Evolutionary conservation across 2,888 invertebrate genomes (phyloP).

Genomic region (Homarus gammarus): DNA sequence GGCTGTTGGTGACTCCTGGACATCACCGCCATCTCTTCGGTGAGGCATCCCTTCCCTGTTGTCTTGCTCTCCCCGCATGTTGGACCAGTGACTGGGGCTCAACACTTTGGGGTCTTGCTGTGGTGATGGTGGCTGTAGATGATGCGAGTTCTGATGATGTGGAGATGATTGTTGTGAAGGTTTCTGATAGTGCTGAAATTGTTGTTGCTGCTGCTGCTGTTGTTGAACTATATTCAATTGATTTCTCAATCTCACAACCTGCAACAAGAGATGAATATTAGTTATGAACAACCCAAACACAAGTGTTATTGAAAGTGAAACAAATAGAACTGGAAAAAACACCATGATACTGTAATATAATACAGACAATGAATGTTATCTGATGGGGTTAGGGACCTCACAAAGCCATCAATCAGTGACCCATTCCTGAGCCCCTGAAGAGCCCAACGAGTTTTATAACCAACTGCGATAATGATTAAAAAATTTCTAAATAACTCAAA

Average conservation of each 20-base stretch:
- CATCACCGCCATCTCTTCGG: constrained; percentile 50
- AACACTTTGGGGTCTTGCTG: background rate
- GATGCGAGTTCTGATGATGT: constrained; percentile 29
- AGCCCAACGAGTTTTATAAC: too few relatives aligned
- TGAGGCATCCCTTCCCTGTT: constrained; percentile 38
- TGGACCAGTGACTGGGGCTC: constrained; percentile 29
- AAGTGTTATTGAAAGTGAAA: too few relatives aligned
- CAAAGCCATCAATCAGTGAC: too few relatives aligned
- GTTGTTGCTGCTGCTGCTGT: constrained; percentile 62
- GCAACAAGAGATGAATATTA: background rate
- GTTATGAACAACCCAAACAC: too few relatives aligned
- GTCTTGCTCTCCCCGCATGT: constrained; percentile 19
- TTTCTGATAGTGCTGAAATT: constrained; percentile 40
- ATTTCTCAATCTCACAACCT: constrained; percentile 74
- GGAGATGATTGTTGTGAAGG: constrained; percentile 37
- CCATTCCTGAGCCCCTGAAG: too few relatives aligned
- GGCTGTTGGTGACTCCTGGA: constrained; percentile 56
- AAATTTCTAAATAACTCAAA: too few relatives aligned
- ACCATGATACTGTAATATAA: too few relatives aligned
- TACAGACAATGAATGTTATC: too few relatives aligned
- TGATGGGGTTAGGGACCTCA: too few relatives aligned
- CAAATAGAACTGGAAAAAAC: too few relatives aligned
- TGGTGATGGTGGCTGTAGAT: background rate
- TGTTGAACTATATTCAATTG: constrained; percentile 70
- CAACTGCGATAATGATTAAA: too few relatives aligned